These are phyloP conservation scores for Sebastes umbrosus DNA, from an alignment of 2,797 vertebrate genomes.

Conservation along the genomic window DNA sequence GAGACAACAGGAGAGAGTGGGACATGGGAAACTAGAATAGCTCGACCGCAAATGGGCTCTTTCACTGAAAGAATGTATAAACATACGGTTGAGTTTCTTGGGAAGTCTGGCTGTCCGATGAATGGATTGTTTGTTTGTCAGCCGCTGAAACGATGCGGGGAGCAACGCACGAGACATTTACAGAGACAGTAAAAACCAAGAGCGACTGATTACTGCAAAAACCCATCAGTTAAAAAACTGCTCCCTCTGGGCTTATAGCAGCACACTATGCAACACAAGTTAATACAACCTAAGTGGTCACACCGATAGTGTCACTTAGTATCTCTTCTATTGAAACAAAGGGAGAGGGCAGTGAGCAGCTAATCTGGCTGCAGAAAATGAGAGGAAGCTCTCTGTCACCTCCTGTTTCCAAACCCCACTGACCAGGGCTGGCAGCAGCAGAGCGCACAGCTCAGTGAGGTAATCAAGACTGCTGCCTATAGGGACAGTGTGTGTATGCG, in stretches of 20 bases:
- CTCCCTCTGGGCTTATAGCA: background rate
- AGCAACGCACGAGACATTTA: conserved; percentile 14
- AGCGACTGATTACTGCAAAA: conserved; percentile 1
- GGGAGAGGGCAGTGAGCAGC: background rate
- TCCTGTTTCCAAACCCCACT: background rate
- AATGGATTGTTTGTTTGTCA: conserved; percentile 68
- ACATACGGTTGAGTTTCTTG: conserved; percentile 69
- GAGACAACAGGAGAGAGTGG: conserved; percentile 52
- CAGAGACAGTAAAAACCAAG: conserved; percentile 14
- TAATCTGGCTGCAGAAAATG: conserved; percentile 1
- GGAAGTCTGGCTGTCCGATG: conserved; percentile 59
- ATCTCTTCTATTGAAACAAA: background rate
- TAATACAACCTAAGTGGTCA: background rate
- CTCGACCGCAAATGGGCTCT: conserved; percentile 70
- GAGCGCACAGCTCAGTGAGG: background rate
- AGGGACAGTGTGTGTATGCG: background rate
- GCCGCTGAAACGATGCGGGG: conserved; percentile 45
- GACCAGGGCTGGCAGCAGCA: background rate
- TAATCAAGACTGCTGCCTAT: conserved; percentile 7
- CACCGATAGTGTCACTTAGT: background rate
- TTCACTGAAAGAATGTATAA: conserved; percentile 76
- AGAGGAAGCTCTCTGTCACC: background rate
- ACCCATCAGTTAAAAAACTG: background rate
- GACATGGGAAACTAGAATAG: conserved; percentile 59
- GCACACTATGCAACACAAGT: background rate